Evolutionary conservation across 2,113 vertebrate species (phyloP).

Genomic region (Tragelaphus buxtoni): DNA sequence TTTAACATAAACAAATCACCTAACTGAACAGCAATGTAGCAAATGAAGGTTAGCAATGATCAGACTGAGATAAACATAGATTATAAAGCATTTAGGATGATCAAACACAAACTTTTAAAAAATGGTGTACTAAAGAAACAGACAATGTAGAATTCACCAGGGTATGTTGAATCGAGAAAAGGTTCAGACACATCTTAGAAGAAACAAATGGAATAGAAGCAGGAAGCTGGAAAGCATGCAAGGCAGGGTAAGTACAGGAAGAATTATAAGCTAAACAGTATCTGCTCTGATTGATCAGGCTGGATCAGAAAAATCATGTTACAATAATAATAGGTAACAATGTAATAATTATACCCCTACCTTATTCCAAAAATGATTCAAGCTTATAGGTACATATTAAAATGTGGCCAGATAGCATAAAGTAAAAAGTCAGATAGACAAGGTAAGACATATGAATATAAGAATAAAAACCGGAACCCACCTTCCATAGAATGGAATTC

Average conservation of each 20-base stretch:
- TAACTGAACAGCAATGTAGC: background rate
- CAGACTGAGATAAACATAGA: conserved; percentile 9
- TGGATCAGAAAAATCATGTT: background rate
- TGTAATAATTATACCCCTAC: conserved; percentile 11
- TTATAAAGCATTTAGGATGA: background rate
- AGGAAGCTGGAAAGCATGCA: background rate
- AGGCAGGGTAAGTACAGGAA: background rate
- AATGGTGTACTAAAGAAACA: background rate
- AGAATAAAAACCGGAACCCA: conserved; percentile 74
- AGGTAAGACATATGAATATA: background rate
- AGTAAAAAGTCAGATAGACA: background rate
- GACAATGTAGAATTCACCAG: background rate
- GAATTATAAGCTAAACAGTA: background rate
- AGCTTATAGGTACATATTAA: background rate
- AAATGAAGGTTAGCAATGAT: background rate
- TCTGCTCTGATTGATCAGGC: background rate
- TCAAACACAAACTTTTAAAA: background rate
- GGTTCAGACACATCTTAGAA: background rate
- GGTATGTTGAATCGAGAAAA: background rate
- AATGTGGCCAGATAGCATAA: background rate
- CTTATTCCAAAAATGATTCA: background rate
- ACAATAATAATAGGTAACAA: background rate
- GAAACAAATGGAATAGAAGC: background rate
- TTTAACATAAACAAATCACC: background rate
- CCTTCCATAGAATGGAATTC: conserved; percentile 99